phyloP scores from a whole-genome alignment of 2,888 invertebrate species.

The Micropterix aruncella region DNA sequence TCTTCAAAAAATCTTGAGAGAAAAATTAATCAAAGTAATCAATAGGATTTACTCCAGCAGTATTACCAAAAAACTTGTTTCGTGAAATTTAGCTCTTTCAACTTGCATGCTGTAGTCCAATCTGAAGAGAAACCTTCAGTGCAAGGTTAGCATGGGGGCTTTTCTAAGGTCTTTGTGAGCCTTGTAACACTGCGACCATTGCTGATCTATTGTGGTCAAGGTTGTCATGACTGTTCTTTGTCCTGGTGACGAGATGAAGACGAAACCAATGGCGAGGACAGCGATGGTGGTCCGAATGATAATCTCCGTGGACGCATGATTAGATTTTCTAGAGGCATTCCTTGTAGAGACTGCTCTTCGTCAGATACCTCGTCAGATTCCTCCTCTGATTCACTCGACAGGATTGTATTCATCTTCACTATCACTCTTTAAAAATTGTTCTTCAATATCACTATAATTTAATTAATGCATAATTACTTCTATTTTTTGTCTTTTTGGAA shows the following conservation, averaged over 20 bases:
- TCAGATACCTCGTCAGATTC: too few species aligned
- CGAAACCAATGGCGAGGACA: neutral
- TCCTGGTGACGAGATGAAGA: neutral
- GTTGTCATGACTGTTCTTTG: neutral
- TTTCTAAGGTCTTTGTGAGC: too few species aligned
- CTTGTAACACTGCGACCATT: too few species aligned
- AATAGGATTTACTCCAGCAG: slow-evolving; percentile 1
- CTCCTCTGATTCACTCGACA: too few species aligned
- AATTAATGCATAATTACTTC: neutral
- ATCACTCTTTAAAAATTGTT: neutral
- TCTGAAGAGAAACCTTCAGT: neutral
- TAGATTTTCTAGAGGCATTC: too few species aligned
- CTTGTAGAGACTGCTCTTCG: too few species aligned
- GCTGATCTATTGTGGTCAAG: too few species aligned
- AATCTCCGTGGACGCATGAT: neutral
- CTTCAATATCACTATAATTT: neutral
- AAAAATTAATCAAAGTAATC: neutral
- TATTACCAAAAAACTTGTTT: neutral
- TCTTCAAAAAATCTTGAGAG: neutral
- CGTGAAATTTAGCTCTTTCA: neutral
- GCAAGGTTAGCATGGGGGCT: too few species aligned
- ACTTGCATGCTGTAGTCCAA: slow-evolving; percentile 1
- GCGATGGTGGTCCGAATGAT: slow-evolving; percentile 1
- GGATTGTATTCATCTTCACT: too few species aligned
- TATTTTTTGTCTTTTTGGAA: neutral